Evolutionary conservation across 2,888 invertebrate genomes (phyloP), one percentile per base, ranked within the genome.

Genomic region (Saturnia pavonia): DNA sequence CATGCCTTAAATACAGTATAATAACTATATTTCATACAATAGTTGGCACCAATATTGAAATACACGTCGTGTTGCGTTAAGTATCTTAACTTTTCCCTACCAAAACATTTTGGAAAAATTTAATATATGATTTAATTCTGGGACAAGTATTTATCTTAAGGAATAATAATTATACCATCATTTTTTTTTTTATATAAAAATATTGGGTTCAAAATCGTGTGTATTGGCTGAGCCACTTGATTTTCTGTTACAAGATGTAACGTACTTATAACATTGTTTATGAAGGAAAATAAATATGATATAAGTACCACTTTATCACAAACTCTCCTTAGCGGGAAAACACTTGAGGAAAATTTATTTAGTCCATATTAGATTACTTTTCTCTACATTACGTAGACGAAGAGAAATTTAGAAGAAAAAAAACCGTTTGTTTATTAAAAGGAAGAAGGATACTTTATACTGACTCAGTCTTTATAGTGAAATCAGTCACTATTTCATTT

Each of bases 261-360:
- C 40, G 19, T 9, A 9, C 57, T 11, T 60, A 40, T 19, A 34
- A 65, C 34, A 40, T 40, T 40, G 19, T 65, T 65, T 65, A 65
- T 65, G 65, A n/a, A 40, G n/a, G n/a, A 19, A 40, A 19, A 65
- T 65, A 65, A 65, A 65, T 65, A 65, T 65, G 9, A 60, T 40
- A n/a, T n/a, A 40, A 65, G 65, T 65, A 40, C 19, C 65, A 34
- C 65, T 65, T 65, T 65, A 65, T 65, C 65, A 65, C 25, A 65
- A 40, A 40, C n/a, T 40, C 40, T 65, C 27, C 57, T 40, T 19
- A n/a, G 57, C 8, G n/a, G 19, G n/a, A n/a, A 65, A 65, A 40
- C 65, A 65, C 34, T 65, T 40, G 40, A 40, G 65, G 40, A 40
- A 65, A 65, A 40, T 65, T 34, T 65, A 65, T 65, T 19, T 65